Evolutionary conservation across 37 sponge, comb jelly and placozoan species (phyloP).

Genomic region (Ephydatia muelleri): DNA sequence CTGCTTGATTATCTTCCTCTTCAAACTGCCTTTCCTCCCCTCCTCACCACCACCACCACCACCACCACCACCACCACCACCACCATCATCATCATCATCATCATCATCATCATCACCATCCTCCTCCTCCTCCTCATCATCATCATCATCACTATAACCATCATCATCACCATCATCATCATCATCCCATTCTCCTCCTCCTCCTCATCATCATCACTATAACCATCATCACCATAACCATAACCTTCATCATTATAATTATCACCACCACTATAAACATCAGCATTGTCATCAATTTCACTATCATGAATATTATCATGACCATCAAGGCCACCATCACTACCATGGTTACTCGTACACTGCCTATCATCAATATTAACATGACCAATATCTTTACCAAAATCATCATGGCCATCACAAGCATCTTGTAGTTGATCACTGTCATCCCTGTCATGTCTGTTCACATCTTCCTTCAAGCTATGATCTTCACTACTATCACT

Average conservation of each 20-base stretch:
- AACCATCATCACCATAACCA: background rate
- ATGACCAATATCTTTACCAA: slow-evolving; percentile 9
- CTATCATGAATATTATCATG: slow-evolving; percentile 12
- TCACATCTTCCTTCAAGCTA: background rate
- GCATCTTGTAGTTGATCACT: background rate
- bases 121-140: too few relatives aligned
- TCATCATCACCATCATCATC: too few relatives aligned
- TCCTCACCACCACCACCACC: too few relatives aligned
- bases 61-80: too few relatives aligned
- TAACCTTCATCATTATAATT: background rate
- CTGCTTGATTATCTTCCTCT: too few relatives aligned
- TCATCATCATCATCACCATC: too few relatives aligned
- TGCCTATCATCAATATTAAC: slow-evolving; percentile 7
- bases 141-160: too few relatives aligned
- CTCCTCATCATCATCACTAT: slow-evolving; percentile 6
- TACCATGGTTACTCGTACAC: slow-evolving; percentile 2
- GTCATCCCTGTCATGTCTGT: background rate
- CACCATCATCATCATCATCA: too few relatives aligned
- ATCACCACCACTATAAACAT: background rate
- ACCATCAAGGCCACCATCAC: background rate
- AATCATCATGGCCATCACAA: slow-evolving; percentile 11
- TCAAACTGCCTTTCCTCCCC: too few relatives aligned
- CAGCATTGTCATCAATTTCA: slow-evolving; percentile 8
- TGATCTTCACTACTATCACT: too few relatives aligned
- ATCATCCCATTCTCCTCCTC: background rate